These are phyloP conservation scores for Malacoraja senta DNA, from an alignment of 2,797 vertebrate genomes.

Conservation along the genomic window DNA sequence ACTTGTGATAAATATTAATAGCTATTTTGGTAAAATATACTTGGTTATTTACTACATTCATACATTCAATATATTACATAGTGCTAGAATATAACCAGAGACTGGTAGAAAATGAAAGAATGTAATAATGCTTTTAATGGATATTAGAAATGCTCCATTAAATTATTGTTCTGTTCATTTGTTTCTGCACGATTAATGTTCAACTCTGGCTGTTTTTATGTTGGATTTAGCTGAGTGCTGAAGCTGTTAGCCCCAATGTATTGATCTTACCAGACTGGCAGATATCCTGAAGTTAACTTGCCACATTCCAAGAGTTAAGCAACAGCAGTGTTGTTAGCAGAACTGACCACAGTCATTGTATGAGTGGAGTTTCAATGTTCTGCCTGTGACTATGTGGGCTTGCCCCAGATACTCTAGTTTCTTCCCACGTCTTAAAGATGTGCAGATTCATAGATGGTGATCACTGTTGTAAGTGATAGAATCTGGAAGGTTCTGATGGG, in stretches of 20 bases:
- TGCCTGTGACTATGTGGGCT: no score
- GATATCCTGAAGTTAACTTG: background rate
- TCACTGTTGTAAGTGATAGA: no score
- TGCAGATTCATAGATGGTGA: no score
- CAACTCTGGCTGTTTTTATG: background rate
- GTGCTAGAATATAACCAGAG: background rate
- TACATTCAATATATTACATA: background rate
- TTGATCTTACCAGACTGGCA: background rate
- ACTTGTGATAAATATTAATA: conserved; percentile 34
- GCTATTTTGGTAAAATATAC: conserved; percentile 29
- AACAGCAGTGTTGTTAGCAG: no score
- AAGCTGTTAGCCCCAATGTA: background rate
- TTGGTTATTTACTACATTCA: conserved; percentile 32
- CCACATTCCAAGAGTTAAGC: no score
- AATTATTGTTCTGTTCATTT: conserved; percentile 21
- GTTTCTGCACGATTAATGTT: conserved; percentile 25
- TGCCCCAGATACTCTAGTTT: no score
- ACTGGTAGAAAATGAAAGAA: background rate
- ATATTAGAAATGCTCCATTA: conserved; percentile 14
- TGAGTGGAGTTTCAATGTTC: no score
- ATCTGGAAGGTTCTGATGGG: no score
- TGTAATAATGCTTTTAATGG: conserved; percentile 16
- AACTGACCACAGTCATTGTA: no score
- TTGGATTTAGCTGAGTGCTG: conserved; percentile 21
- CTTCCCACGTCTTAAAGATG: no score